Base-by-base conservation (phyloP, 2,888 invertebrate genomes). In the Fissipunctia ypsillon region DNA sequence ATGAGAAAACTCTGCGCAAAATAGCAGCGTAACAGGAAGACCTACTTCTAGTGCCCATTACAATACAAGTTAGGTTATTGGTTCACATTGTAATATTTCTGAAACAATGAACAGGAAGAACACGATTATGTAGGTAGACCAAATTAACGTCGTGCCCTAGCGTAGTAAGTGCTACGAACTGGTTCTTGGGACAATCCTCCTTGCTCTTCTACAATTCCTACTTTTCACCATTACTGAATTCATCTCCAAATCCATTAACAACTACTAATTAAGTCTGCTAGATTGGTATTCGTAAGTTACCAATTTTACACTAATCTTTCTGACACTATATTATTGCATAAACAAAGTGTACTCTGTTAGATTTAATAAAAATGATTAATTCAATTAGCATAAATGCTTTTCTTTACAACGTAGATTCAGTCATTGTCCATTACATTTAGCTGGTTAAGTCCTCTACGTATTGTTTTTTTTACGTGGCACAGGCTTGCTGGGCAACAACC, bases 281-380 rank as follows among this genome's bases (percentile, higher is more conserved):
- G 1, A 28, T 38, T 75, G 74, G 43, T 78, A 69, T 43, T 75
- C 52, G 59, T 69, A 75, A 75, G 78, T 75, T 78, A 59, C 43
- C 78, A 78, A 52, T 69, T n/a, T 41, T 7, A 19, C 16, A 43
- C 48, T 19, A 35, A 14, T 43, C 0, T 12, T 57, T 57, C 9
- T 77, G 14, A 35, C 28, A 48, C 19, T 5, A 5, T 10, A 41
- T 9, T 57, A 31, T 19, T 38, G 16, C 22, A 7, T 48, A 25
- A 9, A n/a, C 19, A 16, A 19, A 28, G 28, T 0, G 16, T 57
- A 48, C 16, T 75, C n/a, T 35, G 31, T 38, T 43, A 45, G 5
- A 69, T 38, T 9, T 38, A 38, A 38, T 4, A n/a, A n/a, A 16
- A 57, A 31, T 6, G 14, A 0, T 28, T 63, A 22, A 22, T 45